Evolutionary conservation across 2,888 invertebrate genomes (phyloP).

Genomic region (Cancer borealis): DNA sequence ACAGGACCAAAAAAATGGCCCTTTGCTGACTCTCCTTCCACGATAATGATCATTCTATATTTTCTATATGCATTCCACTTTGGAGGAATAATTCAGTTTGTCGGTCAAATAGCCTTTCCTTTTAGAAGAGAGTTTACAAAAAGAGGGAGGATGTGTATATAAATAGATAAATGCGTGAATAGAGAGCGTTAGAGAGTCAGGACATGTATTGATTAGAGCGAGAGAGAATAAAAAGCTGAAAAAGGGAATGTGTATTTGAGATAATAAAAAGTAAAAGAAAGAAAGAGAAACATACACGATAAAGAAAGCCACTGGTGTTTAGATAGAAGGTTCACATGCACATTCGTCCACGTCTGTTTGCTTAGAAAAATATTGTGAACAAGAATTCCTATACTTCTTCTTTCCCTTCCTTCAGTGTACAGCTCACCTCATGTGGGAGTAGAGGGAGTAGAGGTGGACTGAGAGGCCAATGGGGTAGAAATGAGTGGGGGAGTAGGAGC

Average conservation of each 20-base stretch:
- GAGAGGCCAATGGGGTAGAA: not conserved
- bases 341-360: not conserved
- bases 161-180: not conserved
- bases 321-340: not conserved
- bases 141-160: not conserved
- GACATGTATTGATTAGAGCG: not conserved
- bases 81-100: not conserved
- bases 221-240: not conserved
- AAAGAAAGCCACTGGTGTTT: not conserved
- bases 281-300: not conserved
- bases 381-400: not conserved
- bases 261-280: constrained; percentile 20
- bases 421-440: not conserved
- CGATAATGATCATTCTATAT: not conserved
- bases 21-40: not conserved
- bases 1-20: not conserved
- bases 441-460: not conserved
- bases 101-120: not conserved
- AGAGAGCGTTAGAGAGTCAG: not conserved
- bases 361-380: not conserved
- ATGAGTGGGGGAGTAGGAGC: not conserved
- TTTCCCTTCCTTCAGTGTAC: not conserved
- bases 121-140: not conserved
- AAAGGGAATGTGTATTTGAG: not conserved
- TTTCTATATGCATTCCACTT: not conserved